Percentiles rank a stretch among this genome's conserved stretches.
Conservation (phyloP, 1,140 invertebrate genomes). For the Belonocnema kinseyi region DNA sequence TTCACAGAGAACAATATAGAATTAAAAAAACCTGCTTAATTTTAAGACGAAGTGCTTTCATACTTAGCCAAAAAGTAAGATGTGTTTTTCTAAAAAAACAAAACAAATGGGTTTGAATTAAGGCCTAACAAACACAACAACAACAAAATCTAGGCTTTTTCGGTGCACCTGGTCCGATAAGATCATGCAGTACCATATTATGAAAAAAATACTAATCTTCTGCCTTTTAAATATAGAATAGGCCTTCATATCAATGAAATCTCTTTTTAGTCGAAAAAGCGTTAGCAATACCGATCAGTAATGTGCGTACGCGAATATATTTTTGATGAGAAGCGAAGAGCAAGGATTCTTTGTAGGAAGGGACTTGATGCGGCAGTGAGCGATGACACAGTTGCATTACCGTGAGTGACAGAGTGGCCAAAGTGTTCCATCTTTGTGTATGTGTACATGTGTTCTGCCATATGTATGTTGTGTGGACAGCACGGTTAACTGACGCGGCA, state of each 20-base stretch:
- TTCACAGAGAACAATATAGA: too few species aligned
- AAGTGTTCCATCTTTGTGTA: constrained; percentile 57
- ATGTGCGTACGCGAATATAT: constrained; percentile 48
- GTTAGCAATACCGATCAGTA: neutral
- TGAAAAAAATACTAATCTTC: too few species aligned
- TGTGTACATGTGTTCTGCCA: constrained; percentile 45
- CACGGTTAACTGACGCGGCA: constrained; percentile 70
- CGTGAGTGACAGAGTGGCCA: constrained; percentile 65
- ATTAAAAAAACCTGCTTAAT: too few species aligned
- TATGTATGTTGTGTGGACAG: constrained; percentile 55
- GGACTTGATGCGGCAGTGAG: constrained; percentile 48
- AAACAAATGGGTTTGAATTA: too few species aligned
- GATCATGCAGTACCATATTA: too few species aligned
- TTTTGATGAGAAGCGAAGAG: constrained; percentile 40
- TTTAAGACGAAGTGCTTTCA: too few species aligned
- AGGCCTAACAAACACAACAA: too few species aligned
- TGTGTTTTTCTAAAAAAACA: too few species aligned
- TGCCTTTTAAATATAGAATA: neutral
- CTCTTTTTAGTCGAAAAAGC: neutral
- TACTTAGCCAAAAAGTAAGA: too few species aligned
- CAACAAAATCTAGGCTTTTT: too few species aligned
- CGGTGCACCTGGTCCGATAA: too few species aligned
- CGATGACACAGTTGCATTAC: constrained; percentile 71
- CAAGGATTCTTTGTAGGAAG: constrained; percentile 24
- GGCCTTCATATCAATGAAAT: neutral